These are phyloP conservation scores for Tetrao urogallus DNA, from an alignment of 2,113 vertebrate genomes.

Conservation along the genomic window DNA sequence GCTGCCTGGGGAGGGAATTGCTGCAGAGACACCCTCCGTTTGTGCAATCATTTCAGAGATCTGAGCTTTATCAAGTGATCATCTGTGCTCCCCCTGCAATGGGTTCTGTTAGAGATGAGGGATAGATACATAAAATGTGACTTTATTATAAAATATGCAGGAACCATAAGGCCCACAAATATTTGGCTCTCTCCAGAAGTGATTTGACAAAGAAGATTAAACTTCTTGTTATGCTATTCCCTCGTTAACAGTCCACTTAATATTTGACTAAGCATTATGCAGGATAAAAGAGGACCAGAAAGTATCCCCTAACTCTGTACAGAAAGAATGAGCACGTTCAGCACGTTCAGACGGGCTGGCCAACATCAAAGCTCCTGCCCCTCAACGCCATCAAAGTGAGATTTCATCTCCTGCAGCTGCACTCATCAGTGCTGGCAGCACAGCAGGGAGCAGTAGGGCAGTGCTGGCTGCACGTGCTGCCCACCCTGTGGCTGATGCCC, in stretches of 20 bases:
- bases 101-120: neutral
- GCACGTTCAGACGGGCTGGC: neutral
- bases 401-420: neutral
- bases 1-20: neutral
- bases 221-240: neutral
- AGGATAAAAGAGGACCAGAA: slow-evolving; percentile 23
- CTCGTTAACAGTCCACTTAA: slow-evolving; percentile 17
- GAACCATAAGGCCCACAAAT: slow-evolving; percentile 12
- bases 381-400: neutral
- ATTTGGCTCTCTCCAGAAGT: neutral
- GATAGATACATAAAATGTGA: neutral
- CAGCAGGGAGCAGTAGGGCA: neutral
- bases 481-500: neutral
- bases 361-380: neutral
- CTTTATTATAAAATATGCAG: neutral
- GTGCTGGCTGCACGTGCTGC: neutral
- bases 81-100: neutral
- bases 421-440: neutral
- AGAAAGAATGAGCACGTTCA: neutral
- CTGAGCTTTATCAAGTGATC: neutral
- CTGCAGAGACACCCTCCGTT: neutral
- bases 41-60: neutral
- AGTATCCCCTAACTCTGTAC: neutral
- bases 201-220: slow-evolving; percentile 41
- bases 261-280: slow-evolving; percentile 34